Percentiles rank a stretch among this genome's conserved stretches.
phyloP scores from a whole-genome alignment of 2,888 invertebrate species.

The Lochmaea crataegi region DNA sequence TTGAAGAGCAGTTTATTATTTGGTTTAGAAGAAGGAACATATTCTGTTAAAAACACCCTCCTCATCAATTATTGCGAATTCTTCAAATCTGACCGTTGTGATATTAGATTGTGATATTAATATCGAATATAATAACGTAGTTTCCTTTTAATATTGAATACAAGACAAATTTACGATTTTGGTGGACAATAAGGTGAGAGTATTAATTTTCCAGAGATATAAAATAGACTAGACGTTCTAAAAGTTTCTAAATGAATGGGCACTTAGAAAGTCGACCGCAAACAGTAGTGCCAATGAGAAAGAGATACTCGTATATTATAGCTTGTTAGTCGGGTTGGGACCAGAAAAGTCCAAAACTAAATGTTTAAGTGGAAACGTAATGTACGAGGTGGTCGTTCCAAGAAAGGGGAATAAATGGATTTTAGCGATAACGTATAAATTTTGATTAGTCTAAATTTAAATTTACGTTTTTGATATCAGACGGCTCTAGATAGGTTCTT shows the following conservation, averaged over 20 bases:
- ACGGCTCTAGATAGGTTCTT: neutral
- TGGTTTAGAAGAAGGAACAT: too few relatives aligned
- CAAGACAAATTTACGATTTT: conserved; percentile 41
- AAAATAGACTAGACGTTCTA: conserved; percentile 64
- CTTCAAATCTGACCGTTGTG: too few relatives aligned
- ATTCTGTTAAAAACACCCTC: too few relatives aligned
- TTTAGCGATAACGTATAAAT: conserved; percentile 26
- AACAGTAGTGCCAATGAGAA: conserved; percentile 58
- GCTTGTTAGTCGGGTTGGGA: conserved; percentile 41
- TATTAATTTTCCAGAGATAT: conserved; percentile 58
- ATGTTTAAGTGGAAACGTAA: conserved; percentile 39
- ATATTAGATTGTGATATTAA: too few relatives aligned
- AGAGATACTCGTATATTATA: conserved; percentile 52
- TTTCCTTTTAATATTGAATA: conserved; percentile 28
- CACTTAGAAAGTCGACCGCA: conserved; percentile 64
- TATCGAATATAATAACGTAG: neutral
- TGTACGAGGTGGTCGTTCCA: conserved; percentile 34
- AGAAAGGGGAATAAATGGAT: conserved; percentile 30
- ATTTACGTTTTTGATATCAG: conserved; percentile 25
- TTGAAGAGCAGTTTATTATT: too few relatives aligned
- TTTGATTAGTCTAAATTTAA: conserved; percentile 33
- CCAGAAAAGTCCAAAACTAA: conserved; percentile 39
- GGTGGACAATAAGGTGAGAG: conserved; percentile 41
- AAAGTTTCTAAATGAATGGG: conserved; percentile 64
- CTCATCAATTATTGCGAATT: too few relatives aligned